Percentiles rank a stretch among this genome's conserved stretches.
Conservation (phyloP, 2,888 invertebrate genomes). For the Chouioia cunea region DNA sequence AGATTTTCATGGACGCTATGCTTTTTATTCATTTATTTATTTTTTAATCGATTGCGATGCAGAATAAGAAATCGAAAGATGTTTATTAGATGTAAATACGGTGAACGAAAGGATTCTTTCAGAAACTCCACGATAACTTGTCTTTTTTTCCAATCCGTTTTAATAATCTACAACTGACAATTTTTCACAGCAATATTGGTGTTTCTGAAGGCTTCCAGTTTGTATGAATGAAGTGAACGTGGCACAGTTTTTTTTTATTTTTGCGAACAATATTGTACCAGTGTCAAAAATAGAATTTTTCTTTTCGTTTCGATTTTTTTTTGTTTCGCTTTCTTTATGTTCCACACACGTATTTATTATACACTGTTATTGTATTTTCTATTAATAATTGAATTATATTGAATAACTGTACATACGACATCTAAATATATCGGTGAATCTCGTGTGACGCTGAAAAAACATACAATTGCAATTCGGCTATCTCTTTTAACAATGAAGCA, state of each 20-base stretch:
- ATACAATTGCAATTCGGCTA: conserved; percentile 38
- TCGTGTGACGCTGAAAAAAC: conserved; percentile 38
- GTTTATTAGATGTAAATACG: background rate
- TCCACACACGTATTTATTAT: conserved; percentile 4
- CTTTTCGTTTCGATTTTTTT: conserved; percentile 25
- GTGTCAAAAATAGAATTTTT: conserved; percentile 45
- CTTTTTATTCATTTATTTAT: conserved; percentile 11
- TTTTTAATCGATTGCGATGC: too few species aligned
- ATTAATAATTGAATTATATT: conserved; percentile 33
- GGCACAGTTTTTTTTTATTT: conserved; percentile 26
- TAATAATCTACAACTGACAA: conserved; percentile 9
- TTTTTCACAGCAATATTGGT: conserved; percentile 14
- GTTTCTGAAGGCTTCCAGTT: conserved; percentile 19
- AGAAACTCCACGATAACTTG: conserved; percentile 16
- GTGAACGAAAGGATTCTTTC: background rate
- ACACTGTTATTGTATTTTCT: conserved; percentile 20
- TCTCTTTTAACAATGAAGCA: conserved; percentile 31
- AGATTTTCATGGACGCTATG: conserved; percentile 15
- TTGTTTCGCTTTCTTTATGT: conserved; percentile 20
- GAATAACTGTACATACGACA: conserved; percentile 33
- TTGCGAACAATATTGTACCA: conserved; percentile 26
- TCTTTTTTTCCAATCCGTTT: conserved; percentile 10
- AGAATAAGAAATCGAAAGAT: too few species aligned
- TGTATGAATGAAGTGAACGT: conserved; percentile 25
- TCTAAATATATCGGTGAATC: conserved; percentile 28